Percentiles rank a stretch among this genome's conserved stretches.
Conservation (phyloP, 2,797 vertebrate genomes). For the Peromyscus aztecus region DNA sequence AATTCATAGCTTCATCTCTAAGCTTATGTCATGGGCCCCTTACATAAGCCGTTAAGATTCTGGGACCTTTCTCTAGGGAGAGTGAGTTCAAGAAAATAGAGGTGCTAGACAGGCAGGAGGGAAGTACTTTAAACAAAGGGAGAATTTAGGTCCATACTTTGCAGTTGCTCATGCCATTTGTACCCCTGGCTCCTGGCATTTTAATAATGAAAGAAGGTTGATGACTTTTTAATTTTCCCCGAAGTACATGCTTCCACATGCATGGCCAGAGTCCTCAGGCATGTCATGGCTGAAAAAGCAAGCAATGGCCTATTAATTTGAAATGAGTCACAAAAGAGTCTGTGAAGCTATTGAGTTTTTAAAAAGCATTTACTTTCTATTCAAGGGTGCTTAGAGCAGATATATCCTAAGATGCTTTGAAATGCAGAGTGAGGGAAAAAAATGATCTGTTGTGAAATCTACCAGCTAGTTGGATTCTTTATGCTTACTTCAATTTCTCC, state of each 20-base stretch:
- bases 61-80: constrained; percentile 79
- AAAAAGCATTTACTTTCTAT: constrained; percentile 42
- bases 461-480: constrained; percentile 32
- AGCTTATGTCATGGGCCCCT: constrained; percentile 56
- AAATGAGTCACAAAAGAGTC: constrained; percentile 50
- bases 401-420: constrained; percentile 38
- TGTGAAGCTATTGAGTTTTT: constrained; percentile 59
- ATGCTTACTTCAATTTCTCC: constrained; percentile 40
- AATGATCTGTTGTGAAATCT: background rate
- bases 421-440: constrained; percentile 17
- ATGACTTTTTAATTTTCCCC: background rate
- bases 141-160: background rate
- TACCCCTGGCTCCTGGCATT: background rate
- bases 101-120: background rate
- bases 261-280: background rate
- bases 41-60: constrained; percentile 79
- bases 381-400: constrained; percentile 6
- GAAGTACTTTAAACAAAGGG: constrained; percentile 32
- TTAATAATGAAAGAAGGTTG: background rate
- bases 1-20: constrained; percentile 70
- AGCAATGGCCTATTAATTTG: constrained; percentile 58
- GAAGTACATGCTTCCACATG: background rate
- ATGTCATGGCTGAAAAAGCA: constrained; percentile 1
- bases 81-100: constrained; percentile 75
- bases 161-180: background rate